phyloP scores from a whole-genome alignment of 2,113 vertebrate species.

The Pungitius pungitius region DNA sequence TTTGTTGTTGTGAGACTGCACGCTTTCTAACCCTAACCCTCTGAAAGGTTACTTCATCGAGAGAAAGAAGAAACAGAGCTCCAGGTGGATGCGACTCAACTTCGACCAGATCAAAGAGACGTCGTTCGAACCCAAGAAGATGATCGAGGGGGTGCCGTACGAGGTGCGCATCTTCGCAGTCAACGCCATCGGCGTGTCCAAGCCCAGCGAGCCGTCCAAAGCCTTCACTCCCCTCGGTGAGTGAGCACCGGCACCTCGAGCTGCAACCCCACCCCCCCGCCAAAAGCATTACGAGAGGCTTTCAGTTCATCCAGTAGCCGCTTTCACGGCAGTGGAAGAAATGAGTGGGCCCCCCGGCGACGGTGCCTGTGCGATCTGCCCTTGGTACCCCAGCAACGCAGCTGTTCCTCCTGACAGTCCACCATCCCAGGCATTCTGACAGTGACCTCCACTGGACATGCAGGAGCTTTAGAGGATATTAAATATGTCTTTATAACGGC shows the following conservation, averaged over 20 bases:
- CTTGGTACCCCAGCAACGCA: slow-evolving; percentile 57
- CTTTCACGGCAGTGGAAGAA: too few species aligned
- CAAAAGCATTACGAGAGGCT: too few species aligned
- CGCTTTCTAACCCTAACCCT: background rate
- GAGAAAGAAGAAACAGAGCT: slow-evolving; percentile 99
- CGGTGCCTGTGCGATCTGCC: slow-evolving; percentile 47
- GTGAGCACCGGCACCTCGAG: too few species aligned
- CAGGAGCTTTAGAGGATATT: slow-evolving; percentile 75
- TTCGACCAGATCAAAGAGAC: slow-evolving; percentile 97
- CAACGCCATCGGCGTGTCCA: slow-evolving; percentile 94
- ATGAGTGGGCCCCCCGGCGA: too few species aligned
- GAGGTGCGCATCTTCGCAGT: slow-evolving; percentile 96
- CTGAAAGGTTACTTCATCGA: slow-evolving; percentile 94
- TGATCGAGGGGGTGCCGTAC: slow-evolving; percentile 98
- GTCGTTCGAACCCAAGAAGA: slow-evolving; percentile 96
- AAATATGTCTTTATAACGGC: slow-evolving; percentile 78
- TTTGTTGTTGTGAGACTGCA: background rate
- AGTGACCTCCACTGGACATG: slow-evolving; percentile 69
- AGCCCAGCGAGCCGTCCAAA: slow-evolving; percentile 94
- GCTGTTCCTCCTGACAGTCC: slow-evolving; percentile 68
- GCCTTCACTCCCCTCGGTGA: slow-evolving; percentile 95
- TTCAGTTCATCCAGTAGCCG: too few species aligned
- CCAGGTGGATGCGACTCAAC: slow-evolving; percentile 98
- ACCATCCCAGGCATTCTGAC: slow-evolving; percentile 70
- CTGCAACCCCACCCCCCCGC: too few species aligned